Conservation (phyloP, 2,888 invertebrate genomes). For the Galeruca laticollis region DNA sequence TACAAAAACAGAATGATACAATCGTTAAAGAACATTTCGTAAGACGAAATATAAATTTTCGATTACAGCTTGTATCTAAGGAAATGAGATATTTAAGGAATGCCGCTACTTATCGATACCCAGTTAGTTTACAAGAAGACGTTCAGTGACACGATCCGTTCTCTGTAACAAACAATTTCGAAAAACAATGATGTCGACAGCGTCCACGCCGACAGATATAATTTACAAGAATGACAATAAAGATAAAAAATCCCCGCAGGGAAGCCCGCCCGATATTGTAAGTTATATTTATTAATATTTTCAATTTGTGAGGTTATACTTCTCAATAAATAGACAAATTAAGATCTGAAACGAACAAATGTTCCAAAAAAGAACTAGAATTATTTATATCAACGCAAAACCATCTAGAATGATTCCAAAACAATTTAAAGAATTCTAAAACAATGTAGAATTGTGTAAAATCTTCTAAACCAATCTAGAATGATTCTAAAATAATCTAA, state of each 20-base stretch:
- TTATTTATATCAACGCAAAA: too few species aligned
- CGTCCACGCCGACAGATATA: constrained; percentile 48
- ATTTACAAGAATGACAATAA: constrained; percentile 28
- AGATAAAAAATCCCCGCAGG: constrained; percentile 29
- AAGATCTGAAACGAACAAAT: too few species aligned
- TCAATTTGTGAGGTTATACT: not conserved
- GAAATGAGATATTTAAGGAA: constrained; percentile 28
- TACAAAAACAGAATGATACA: constrained; percentile 12
- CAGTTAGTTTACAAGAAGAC: constrained; percentile 15
- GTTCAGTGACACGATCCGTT: not conserved
- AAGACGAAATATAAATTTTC: constrained; percentile 19
- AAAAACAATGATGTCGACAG: constrained; percentile 31
- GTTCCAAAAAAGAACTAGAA: too few species aligned
- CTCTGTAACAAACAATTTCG: not conserved
- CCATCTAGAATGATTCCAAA: too few species aligned
- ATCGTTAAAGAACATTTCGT: constrained; percentile 19
- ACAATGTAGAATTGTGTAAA: too few species aligned
- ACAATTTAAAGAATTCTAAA: too few species aligned
- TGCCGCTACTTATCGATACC: constrained; percentile 3
- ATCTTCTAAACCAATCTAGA: too few species aligned
- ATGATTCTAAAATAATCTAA: too few species aligned
- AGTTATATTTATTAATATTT: constrained; percentile 32
- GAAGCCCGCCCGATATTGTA: constrained; percentile 52
- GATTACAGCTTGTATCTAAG: constrained; percentile 22
- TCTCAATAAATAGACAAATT: too few species aligned